Evolutionary conservation across 2,113 vertebrate species (phyloP).

Genomic region (Pampusana beccarii): DNA sequence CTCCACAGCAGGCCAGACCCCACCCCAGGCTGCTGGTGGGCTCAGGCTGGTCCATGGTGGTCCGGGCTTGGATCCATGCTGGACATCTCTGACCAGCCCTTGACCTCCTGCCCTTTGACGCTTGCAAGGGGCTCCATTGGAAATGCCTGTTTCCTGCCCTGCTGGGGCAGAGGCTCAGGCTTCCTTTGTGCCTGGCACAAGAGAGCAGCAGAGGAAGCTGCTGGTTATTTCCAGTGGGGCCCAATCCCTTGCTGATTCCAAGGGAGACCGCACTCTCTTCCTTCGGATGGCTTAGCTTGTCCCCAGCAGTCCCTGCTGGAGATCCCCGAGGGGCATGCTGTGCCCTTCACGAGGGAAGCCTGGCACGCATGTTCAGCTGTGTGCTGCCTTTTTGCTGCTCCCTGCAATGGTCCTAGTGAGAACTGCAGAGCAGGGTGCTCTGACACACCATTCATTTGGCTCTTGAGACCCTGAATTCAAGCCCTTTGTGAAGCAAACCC

Average conservation of each 20-base stretch:
- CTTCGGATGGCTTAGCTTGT: not conserved
- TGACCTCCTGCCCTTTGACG: not conserved
- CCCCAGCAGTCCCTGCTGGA: not conserved
- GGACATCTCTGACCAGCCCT: not conserved
- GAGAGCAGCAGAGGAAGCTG: not conserved
- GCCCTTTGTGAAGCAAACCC: not conserved
- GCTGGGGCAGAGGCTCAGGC: not conserved
- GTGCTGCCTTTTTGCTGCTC: not conserved
- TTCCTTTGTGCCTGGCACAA: not conserved
- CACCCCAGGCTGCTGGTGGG: not conserved
- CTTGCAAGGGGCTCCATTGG: not conserved
- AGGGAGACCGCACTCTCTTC: not conserved
- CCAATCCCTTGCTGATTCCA: not conserved
- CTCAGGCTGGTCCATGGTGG: not conserved
- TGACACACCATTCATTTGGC: not conserved
- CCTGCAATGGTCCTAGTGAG: not conserved
- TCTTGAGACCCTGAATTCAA: not conserved
- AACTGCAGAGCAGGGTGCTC: not conserved
- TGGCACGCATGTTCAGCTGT: accelerated
- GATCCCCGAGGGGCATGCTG: not conserved
- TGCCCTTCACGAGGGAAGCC: not conserved
- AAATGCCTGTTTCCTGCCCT: not conserved
- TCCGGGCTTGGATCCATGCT: not conserved
- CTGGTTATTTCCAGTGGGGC: not conserved
- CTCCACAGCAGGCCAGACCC: not conserved